Conservation (phyloP, 2,113 vertebrate genomes). For the Petromus typicus region DNA sequence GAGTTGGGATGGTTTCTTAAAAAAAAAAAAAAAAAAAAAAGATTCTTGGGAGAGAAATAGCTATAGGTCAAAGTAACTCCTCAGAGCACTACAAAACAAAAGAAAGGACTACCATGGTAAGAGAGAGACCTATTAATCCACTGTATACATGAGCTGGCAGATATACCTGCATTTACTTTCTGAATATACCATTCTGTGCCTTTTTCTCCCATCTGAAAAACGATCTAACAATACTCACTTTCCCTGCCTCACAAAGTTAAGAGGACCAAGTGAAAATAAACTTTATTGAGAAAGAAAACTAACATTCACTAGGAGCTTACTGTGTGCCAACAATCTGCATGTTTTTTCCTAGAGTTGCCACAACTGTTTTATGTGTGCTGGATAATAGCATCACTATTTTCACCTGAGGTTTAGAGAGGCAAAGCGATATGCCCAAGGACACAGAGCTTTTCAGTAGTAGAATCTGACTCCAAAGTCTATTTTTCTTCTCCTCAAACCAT, state of each 20-base stretch:
- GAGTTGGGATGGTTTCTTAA: background rate
- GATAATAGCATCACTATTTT: background rate
- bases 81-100: background rate
- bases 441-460: background rate
- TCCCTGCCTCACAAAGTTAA: background rate
- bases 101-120: background rate
- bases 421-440: background rate
- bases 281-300: background rate
- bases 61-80: background rate
- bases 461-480: background rate
- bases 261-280: background rate
- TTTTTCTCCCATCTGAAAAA: background rate
- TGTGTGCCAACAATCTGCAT: background rate
- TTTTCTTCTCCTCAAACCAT: background rate
- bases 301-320: background rate
- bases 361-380: background rate
- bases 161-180: background rate
- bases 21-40: background rate
- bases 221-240: background rate
- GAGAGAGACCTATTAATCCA: background rate
- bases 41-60: background rate
- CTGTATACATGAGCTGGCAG: background rate
- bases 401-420: background rate
- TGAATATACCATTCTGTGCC: background rate
- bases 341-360: background rate